Conservation (phyloP, 2,797 vertebrate species). For the Phoxinus dragarum region DNA sequence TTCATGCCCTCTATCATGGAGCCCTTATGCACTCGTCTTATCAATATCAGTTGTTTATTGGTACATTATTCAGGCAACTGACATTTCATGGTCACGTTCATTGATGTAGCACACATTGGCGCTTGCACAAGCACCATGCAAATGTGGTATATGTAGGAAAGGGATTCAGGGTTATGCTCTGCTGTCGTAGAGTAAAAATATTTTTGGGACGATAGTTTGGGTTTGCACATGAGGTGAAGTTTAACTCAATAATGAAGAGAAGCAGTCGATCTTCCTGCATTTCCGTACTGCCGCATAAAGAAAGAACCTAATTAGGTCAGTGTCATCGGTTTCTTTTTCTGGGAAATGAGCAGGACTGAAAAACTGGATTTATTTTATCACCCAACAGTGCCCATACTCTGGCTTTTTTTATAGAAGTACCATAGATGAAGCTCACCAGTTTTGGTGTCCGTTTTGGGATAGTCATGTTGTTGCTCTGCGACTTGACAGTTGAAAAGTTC, state of each 20-base stretch:
- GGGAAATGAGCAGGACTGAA: slow-evolving; percentile 7
- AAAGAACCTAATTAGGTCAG: slow-evolving; percentile 27
- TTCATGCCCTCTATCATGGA: neutral
- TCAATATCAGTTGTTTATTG: slow-evolving; percentile 1
- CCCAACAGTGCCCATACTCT: neutral
- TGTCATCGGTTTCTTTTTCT: slow-evolving; percentile 22
- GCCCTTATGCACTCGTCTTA: slow-evolving; percentile 8
- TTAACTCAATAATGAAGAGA: neutral
- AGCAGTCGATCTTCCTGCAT: neutral
- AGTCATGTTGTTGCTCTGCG: neutral
- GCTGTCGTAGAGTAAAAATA: slow-evolving; percentile 4
- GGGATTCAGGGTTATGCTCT: slow-evolving; percentile 27
- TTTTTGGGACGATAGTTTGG: slow-evolving; percentile 7
- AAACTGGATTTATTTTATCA: slow-evolving; percentile 13
- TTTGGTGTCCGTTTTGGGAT: slow-evolving; percentile 3
- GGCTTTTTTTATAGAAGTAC: slow-evolving; percentile 24
- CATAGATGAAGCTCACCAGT: neutral
- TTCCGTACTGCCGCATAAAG: slow-evolving; percentile 19
- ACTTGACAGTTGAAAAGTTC: neutral
- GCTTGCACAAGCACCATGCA: slow-evolving; percentile 35
- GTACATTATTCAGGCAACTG: slow-evolving; percentile 20
- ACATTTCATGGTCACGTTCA: slow-evolving; percentile 19
- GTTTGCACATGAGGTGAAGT: slow-evolving; percentile 29
- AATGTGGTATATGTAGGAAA: slow-evolving; percentile 6
- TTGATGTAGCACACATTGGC: slow-evolving; percentile 50